Percentiles rank a stretch among this genome's conserved stretches.
Evolutionary conservation across 2,888 invertebrate genomes (phyloP).

Genomic region (Phengaris alcon): DNA sequence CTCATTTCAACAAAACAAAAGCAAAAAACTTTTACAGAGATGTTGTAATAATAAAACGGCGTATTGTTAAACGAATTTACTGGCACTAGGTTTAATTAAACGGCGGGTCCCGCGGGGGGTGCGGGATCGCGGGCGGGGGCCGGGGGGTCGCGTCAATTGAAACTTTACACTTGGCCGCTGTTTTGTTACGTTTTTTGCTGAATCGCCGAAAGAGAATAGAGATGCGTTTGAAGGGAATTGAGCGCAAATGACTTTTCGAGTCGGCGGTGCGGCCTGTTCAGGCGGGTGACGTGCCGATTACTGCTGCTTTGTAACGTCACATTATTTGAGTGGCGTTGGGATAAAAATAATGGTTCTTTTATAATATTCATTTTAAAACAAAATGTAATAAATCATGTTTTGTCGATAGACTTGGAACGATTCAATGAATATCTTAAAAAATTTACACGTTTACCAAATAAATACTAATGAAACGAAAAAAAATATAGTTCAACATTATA

Average conservation of each 20-base stretch:
- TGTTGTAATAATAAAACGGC: slow-evolving; percentile 21
- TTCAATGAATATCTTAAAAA: background rate
- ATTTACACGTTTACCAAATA: background rate
- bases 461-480: background rate
- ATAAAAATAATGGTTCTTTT: background rate
- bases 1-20: slow-evolving; percentile 19
- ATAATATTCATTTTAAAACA: background rate
- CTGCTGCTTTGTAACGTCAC: background rate
- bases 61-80: slow-evolving; percentile 25
- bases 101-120: background rate
- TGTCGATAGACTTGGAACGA: background rate
- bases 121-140: background rate
- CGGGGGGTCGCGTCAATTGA: slow-evolving; percentile 11
- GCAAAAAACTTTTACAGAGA: background rate
- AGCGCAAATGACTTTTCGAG: background rate
- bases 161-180: slow-evolving; percentile 25
- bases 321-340: background rate
- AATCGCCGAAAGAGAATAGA: slow-evolving; percentile 1
- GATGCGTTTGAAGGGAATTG: slow-evolving; percentile 14
- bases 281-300: background rate
- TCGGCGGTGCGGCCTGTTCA: background rate
- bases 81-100: slow-evolving; percentile 27
- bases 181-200: slow-evolving; percentile 23
- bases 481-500: background rate
- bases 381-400: background rate